Evolutionary conservation across 1,140 invertebrate genomes (phyloP), one percentile per base, ranked within the genome.

Genomic region (Dendrolimus kikuchii): DNA sequence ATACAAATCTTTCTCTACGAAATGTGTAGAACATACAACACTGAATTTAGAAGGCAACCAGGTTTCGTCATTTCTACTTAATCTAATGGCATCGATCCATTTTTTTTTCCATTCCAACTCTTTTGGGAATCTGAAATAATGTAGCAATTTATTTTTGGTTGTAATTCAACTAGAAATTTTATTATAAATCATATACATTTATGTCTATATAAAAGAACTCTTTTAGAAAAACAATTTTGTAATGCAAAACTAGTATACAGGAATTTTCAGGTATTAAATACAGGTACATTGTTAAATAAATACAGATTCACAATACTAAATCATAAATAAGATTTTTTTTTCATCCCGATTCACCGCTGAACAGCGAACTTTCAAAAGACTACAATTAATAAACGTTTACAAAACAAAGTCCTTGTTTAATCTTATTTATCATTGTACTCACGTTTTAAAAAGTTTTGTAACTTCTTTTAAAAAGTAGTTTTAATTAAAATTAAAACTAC

Each of bases 11-110:
- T 7, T 4, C 39, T 54, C 46, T 38, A 37, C 8, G 38, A 54
- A 54, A 47, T 54, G 53, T 54, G 43, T 8, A 38, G 53, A 54
- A 48, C 53, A 54, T 8, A 54, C 53, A 37, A 54, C 53, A 48
- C 46, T 48, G 38, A 40, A 49, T 44, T 54, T 47, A 9, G 53
- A 54, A 38, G 53, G 53, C 2, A 38, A 7, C 53, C 53, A 54
- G 4, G 48, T 46, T 10, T 41, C 46, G 5, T 54, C 46, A 4
- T 49, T 42, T 44, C 53, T 54, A 38, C 23, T 54, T 5, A 42
- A 38, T 9, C 46, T 38, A 48, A 54, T n/a, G 7, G 39, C 23
- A 42, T 54, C 38, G 1, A 54, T 49, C 53, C 53, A 54, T 5
- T 54, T 54, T 42, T 49, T 7, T 48, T 54, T 54, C 46, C 38